phyloP scores from a whole-genome alignment of 2,888 invertebrate species.

The Apamea anceps region DNA sequence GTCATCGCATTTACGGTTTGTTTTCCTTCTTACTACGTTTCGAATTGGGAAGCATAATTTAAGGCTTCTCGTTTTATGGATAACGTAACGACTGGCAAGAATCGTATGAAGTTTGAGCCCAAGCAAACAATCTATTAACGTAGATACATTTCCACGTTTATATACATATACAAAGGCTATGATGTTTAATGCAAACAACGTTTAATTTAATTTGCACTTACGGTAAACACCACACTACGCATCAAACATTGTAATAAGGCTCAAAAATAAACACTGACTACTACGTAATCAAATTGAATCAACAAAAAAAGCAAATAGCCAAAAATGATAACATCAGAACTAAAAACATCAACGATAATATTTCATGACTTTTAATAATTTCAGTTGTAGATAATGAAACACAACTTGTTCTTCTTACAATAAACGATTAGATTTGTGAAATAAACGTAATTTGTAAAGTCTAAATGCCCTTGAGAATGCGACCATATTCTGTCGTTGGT shows the following conservation, averaged over 20 bases:
- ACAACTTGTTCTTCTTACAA: conserved; percentile 42
- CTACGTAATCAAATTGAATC: conserved; percentile 9
- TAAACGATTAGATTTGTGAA: conserved; percentile 40
- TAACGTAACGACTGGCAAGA: conserved; percentile 54
- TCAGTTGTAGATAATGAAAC: conserved; percentile 39
- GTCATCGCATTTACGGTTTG: conserved; percentile 67
- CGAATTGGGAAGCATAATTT: conserved; percentile 65
- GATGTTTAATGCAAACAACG: conserved; percentile 6
- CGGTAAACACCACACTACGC: conserved; percentile 16
- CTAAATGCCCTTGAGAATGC: conserved; percentile 82
- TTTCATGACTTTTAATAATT: conserved; percentile 38
- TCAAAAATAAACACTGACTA: conserved; percentile 16
- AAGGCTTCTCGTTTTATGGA: conserved; percentile 61
- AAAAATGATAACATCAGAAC: not conserved
- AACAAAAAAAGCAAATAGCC: conserved; percentile 19
- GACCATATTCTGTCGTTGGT: conserved; percentile 79
- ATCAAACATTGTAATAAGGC: conserved; percentile 19
- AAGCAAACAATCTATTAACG: conserved; percentile 40
- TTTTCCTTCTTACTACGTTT: conserved; percentile 63
- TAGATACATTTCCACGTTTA: conserved; percentile 30
- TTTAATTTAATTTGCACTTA: conserved; percentile 44
- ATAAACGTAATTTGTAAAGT: conserved; percentile 74
- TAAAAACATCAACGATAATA: conserved; percentile 23
- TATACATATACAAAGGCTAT: conserved; percentile 4
- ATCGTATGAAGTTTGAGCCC: conserved; percentile 41